Base-by-base conservation (phyloP, 2,888 invertebrate genomes). In the Poecilus cupreus region DNA sequence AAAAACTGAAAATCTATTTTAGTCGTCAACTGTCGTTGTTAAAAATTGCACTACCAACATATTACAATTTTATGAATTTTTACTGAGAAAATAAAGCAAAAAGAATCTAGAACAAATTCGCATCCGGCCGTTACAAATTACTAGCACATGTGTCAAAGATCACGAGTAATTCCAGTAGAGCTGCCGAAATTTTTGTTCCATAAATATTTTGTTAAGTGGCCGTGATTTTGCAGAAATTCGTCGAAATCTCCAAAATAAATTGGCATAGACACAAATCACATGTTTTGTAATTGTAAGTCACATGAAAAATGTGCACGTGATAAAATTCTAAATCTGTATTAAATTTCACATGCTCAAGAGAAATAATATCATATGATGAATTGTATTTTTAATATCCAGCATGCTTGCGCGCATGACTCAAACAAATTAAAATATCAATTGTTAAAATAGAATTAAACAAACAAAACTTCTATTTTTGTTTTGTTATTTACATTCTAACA, bases 301-400 rank as follows among this genome's bases (percentile, higher is more conserved):
- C 20, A 37, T 68, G 64, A 32, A 32, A 37, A 32, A 24, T 26
- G 18, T n/a, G 37, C 64, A 37, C 64, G 64, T 68, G 64, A 68
- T 68, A 18, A 16, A 18, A 37, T 37, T 68, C 64, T 68, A 68
- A 68, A 68, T 68, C 64, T 68, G 18, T 37, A 68, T 68, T 68
- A 68, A 37, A 68, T 68, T 68, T 68, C 64, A 26, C 32, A 68
- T 68, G 64, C 16, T 68, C 18, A 10, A 37, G 37, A 37, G 3
- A 37, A 16, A 64, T n/a, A 20, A 57, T 54, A 22, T 32, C 24
- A 60, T 60, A 6, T 13, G 60, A 60, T 60, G 26, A 60, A 24
- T 26, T 11, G n/a, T 26, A 43, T 10, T 68, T 68, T 16, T 18
- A 68, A 37, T 37, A 32, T 37, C 18, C 37, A 37, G 32, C 18